Percentiles rank a stretch among this genome's conserved stretches.
Conservation (phyloP, 92 coral and sea anemone genomes). For the Bergia puertoricense region DNA sequence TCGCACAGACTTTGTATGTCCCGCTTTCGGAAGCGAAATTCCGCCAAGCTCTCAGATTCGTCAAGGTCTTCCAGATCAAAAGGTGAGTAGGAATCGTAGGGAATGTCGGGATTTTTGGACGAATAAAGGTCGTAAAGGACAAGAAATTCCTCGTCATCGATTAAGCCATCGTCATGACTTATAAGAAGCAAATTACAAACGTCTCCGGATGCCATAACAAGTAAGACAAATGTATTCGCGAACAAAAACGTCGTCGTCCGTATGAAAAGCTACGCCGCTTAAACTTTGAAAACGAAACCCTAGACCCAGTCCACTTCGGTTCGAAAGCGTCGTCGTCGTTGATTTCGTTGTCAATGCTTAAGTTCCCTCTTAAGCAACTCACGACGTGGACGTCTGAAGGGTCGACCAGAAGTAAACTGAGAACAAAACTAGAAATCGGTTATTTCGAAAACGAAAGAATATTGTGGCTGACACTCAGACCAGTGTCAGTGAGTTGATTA, state of each 20-base stretch:
- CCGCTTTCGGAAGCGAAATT: slow-evolving; percentile 19
- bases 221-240: background rate
- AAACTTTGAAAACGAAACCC: too few relatives aligned
- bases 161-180: slow-evolving; percentile 35
- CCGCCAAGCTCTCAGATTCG: background rate
- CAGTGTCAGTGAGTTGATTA: too few relatives aligned
- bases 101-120: slow-evolving; percentile 43
- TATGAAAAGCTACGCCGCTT: too few relatives aligned
- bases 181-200: slow-evolving; percentile 11
- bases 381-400: too few relatives aligned
- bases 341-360: slow-evolving; percentile 37
- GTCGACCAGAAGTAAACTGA: too few relatives aligned
- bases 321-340: slow-evolving; percentile 8
- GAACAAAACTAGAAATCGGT: too few relatives aligned
- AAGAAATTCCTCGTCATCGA: slow-evolving; percentile 43
- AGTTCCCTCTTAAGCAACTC: slow-evolving; percentile 18
- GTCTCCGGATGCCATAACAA: background rate
- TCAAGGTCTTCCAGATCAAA: slow-evolving; percentile 40
- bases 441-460: too few relatives aligned
- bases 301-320: too few relatives aligned
- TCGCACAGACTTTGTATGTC: slow-evolving; percentile 42
- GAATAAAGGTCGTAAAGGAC: slow-evolving; percentile 39
- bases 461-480: too few relatives aligned
- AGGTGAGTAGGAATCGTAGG: slow-evolving; percentile 45
- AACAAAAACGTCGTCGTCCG: too few relatives aligned